A percentile compares a stretch with the other conserved stretches of the same genome.
Conservation (phyloP, 23 tunicate species). For the Styela plicata region DNA sequence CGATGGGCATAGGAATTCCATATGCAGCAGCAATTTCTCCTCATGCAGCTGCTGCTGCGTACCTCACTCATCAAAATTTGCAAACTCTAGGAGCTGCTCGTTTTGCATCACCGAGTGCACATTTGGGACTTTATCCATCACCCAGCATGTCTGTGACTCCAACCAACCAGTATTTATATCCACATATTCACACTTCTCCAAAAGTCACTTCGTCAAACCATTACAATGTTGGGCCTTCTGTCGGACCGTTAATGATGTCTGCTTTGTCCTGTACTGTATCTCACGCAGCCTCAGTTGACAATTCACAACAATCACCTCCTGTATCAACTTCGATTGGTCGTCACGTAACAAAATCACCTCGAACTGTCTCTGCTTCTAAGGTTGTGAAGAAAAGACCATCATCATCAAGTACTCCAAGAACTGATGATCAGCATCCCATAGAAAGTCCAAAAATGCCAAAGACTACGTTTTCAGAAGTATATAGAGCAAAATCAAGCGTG, state of each 20-base stretch:
- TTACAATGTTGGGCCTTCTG: conserved; percentile 23
- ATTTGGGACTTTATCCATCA: background rate
- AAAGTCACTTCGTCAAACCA: conserved; percentile 33
- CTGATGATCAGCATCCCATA: background rate
- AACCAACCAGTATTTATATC: conserved; percentile 44
- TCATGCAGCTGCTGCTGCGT: background rate
- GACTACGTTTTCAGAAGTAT: background rate
- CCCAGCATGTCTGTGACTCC: conserved; percentile 11
- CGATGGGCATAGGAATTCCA: conserved; percentile 1
- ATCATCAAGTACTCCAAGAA: conserved; percentile 4
- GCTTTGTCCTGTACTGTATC: conserved; percentile 39
- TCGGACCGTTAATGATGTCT: conserved; percentile 77
- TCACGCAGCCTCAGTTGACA: background rate
- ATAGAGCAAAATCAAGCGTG: background rate
- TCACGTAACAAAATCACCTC: background rate
- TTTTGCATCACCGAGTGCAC: conserved; percentile 57
- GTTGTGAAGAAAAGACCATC: background rate
- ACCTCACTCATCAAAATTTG: conserved; percentile 28
- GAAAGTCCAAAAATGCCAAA: background rate
- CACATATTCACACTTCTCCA: conserved; percentile 65
- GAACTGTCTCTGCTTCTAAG: background rate
- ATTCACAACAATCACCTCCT: background rate
- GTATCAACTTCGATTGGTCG: background rate
- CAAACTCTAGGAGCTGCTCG: conserved; percentile 65
- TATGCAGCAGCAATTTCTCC: conserved; percentile 7